A percentile compares a stretch with the other conserved stretches of the same genome.
These are phyloP conservation scores for Tribolium castaneum DNA, from an alignment of 1,140 invertebrate species.

Conservation along the genomic window DNA sequence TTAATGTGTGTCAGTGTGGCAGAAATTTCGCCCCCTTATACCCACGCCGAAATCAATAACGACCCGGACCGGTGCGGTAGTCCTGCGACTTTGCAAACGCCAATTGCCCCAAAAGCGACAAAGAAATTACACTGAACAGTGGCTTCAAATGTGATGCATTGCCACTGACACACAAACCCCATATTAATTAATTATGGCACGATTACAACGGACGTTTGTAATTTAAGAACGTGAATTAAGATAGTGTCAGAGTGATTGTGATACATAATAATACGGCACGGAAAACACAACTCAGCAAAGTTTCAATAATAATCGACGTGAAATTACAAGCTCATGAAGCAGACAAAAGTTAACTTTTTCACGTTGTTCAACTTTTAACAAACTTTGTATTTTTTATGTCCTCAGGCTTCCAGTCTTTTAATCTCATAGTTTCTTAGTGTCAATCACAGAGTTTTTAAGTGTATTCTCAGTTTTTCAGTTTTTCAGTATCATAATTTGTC, in stretches of 20 bases:
- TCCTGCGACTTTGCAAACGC: neutral
- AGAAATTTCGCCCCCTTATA: conserved; percentile 19
- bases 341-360: too few relatives aligned
- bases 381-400: too few relatives aligned
- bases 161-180: neutral
- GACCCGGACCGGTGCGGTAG: neutral
- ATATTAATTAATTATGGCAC: neutral
- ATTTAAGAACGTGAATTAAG: neutral
- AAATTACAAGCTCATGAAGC: too few relatives aligned
- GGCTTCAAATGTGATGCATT: too few relatives aligned
- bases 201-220: neutral
- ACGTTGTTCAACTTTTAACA: too few relatives aligned
- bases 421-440: too few relatives aligned
- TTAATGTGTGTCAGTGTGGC: conserved; percentile 42
- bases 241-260: neutral
- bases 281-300: neutral
- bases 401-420: too few relatives aligned
- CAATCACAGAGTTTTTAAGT: too few relatives aligned
- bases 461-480: too few relatives aligned
- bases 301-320: neutral
- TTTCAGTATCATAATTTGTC: too few relatives aligned
- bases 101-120: neutral
- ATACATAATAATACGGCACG: neutral
- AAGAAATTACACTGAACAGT: neutral
- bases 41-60: conserved; percentile 26